Evolutionary conservation across 2,797 vertebrate species (phyloP), one percentile per base, ranked within the genome.

Genomic region (Peromyscus nudipes): DNA sequence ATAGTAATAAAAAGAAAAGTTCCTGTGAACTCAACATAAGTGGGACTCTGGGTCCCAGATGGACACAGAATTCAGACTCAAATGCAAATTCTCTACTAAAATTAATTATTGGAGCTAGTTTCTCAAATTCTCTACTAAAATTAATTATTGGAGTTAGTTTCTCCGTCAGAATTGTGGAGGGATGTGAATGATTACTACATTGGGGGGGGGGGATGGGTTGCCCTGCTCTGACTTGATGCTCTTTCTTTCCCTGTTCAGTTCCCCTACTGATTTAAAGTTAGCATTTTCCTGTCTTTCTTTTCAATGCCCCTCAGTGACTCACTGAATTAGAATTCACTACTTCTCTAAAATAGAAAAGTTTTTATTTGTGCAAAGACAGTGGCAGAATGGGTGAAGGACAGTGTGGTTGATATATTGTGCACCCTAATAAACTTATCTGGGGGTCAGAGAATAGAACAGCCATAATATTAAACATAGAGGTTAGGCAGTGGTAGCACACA

Each of bases 271-370:
- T 49, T 75, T 2, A 8, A 83, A 60, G 16, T 25, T 17, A 82
- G 43, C 16, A 34, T 84, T 77, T 95, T 14, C n/a, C 17, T 23
- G 17, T 11, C 5, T 37, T 75, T 40, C 52, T 34, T 52, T 31
- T 60, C 65, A 91, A 75, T 76, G 90, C 49, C 52, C 14, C 16
- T n/a, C 49, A 8, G 3, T 40, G 84, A 81, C 7, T 49, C 62
- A 67, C 11, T n/a, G 25, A 67, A 49, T 34, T 75, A 43, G 37
- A 75, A 75, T 75, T 40, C 37, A 40, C 71, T 69, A 73, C 62
- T 79, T 77, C 65, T 34, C 84, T 87, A 81, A 92, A 67, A 64
- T 43, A 73, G 49, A 81, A 65, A 16, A 34, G 17, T 62, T 81
- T 93, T 67, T 64, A 29, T 65, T 89, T 43, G 43, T 43, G 40